Conservation (phyloP, 2,797 vertebrate genomes). For the Semaprochilodus insignis region DNA sequence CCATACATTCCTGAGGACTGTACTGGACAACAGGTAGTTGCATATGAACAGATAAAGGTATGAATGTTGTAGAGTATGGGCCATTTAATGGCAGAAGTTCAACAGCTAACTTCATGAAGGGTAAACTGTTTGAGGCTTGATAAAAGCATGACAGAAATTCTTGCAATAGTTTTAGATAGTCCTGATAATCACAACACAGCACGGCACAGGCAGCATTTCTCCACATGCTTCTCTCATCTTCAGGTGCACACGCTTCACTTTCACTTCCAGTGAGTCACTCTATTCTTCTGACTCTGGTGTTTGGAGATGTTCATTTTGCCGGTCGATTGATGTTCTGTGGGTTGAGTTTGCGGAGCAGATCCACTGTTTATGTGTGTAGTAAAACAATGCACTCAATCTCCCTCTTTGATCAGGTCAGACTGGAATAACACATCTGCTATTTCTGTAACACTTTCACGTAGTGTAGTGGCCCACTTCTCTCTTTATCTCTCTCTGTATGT, state of each 20-base stretch:
- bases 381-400: neutral
- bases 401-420: constrained; percentile 58
- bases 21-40: too few species aligned
- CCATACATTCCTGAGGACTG: too few species aligned
- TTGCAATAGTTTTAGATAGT: neutral
- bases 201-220: neutral
- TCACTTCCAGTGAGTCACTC: neutral
- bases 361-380: neutral
- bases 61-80: neutral
- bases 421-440: constrained; percentile 51
- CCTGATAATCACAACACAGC: neutral
- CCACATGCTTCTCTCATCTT: neutral
- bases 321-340: neutral
- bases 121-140: neutral
- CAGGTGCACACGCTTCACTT: neutral
- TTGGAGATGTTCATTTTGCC: neutral
- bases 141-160: neutral
- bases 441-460: constrained; percentile 40
- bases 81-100: neutral
- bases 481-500: constrained; percentile 7
- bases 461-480: constrained; percentile 27
- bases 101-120: neutral
- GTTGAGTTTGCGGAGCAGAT: neutral
- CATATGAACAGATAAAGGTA: neutral
- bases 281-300: neutral